These are phyloP conservation scores for Thunnus albacares DNA, from an alignment of 2,797 vertebrate species.

Conservation along the genomic window DNA sequence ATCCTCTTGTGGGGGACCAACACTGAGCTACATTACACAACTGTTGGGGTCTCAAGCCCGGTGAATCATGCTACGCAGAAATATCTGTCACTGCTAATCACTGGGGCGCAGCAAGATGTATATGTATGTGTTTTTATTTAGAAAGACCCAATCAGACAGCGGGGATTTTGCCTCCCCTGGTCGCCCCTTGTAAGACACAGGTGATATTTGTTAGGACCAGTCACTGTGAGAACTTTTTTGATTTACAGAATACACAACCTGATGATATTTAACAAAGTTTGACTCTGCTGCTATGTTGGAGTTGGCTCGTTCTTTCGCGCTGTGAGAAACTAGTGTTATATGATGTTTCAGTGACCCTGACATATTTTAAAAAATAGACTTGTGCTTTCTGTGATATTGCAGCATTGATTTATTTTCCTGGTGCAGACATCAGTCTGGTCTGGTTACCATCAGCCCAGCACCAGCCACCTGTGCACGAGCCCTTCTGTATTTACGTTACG, in stretches of 20 bases:
- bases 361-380: slow-evolving; percentile 19
- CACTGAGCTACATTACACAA: slow-evolving; percentile 23
- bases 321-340: neutral
- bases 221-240: slow-evolving; percentile 1
- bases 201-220: slow-evolving; percentile 37
- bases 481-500: slow-evolving; percentile 59
- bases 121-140: slow-evolving; percentile 49
- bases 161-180: slow-evolving; percentile 18
- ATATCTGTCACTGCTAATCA: slow-evolving; percentile 46
- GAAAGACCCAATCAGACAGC: slow-evolving; percentile 42
- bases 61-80: slow-evolving; percentile 36
- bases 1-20: slow-evolving; percentile 11
- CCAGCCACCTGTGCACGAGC: slow-evolving; percentile 62
- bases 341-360: slow-evolving; percentile 19
- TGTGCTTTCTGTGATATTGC: slow-evolving; percentile 29
- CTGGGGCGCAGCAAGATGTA: slow-evolving; percentile 19
- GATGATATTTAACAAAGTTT: slow-evolving; percentile 23
- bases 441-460: slow-evolving; percentile 61
- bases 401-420: slow-evolving; percentile 44
- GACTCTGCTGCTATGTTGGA: neutral
- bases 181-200: slow-evolving; percentile 28
- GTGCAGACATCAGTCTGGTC: slow-evolving; percentile 37
- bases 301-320: slow-evolving; percentile 6
- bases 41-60: slow-evolving; percentile 9
- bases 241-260: slow-evolving; percentile 11